Percentiles rank a stretch among this genome's conserved stretches.
These are phyloP conservation scores for Loris lydekkerianus DNA, from an alignment of 2,797 vertebrate species.

Conservation along the genomic window DNA sequence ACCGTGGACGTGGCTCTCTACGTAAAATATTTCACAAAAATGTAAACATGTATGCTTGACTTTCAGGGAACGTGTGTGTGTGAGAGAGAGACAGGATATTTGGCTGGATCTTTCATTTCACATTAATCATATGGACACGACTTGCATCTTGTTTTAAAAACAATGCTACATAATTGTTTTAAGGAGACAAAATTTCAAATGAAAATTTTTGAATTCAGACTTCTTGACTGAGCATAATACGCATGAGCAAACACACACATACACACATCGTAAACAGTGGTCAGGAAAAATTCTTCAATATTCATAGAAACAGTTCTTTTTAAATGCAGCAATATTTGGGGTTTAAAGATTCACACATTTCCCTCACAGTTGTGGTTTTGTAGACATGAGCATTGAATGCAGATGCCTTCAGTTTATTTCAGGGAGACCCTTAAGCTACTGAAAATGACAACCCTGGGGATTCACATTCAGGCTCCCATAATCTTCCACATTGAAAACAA, in stretches of 20 bases:
- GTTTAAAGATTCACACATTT: conserved; percentile 63
- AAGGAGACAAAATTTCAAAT: conserved; percentile 36
- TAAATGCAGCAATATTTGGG: neutral
- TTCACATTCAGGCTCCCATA: conserved; percentile 37
- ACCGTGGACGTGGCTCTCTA: too few relatives aligned
- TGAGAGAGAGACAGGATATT: neutral
- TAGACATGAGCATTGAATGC: conserved; percentile 64
- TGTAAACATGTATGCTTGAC: neutral
- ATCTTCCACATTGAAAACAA: conserved; percentile 57
- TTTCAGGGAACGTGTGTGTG: neutral
- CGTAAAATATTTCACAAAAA: neutral
- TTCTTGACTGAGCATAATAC: conserved; percentile 32
- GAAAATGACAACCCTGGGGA: conserved; percentile 73
- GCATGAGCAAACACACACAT: neutral
- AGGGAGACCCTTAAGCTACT: conserved; percentile 61
- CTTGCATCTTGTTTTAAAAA: conserved; percentile 18
- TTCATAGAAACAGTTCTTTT: conserved; percentile 47
- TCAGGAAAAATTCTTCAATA: neutral
- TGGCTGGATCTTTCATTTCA: conserved; percentile 58
- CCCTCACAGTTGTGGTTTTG: conserved; percentile 58
- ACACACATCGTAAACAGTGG: neutral
- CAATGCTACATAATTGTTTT: neutral
- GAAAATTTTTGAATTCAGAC: conserved; percentile 38
- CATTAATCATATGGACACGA: neutral
- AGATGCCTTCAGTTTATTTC: conserved; percentile 61